A percentile compares a stretch with the other conserved stretches of the same genome.
phyloP scores from a whole-genome alignment of 2,888 invertebrate species.

The Halocaridina rubra region DNA sequence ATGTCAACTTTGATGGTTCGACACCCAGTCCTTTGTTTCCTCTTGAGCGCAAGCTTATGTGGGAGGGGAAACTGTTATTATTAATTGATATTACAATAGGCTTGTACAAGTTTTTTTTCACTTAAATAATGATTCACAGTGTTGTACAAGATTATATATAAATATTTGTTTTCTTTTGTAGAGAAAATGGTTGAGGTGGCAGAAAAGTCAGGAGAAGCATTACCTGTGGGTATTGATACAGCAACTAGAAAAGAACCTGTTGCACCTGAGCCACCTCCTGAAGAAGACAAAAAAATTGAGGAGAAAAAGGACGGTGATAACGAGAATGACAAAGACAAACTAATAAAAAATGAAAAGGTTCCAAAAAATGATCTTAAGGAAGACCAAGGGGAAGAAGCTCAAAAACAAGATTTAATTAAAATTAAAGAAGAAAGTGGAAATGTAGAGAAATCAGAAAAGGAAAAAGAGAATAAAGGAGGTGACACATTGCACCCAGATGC shows the following conservation, averaged over 20 bases:
- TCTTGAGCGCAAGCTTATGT: no score
- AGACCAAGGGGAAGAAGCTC: background rate
- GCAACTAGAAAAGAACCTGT: conserved; percentile 46
- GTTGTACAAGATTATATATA: no score
- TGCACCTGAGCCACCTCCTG: conserved; percentile 58
- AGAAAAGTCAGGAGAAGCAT: background rate
- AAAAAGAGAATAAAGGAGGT: background rate
- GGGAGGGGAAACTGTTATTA: no score
- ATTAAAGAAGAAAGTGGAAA: background rate
- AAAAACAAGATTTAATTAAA: background rate
- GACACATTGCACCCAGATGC: conserved; percentile 57
- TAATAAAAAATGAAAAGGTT: no score
- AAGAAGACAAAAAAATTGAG: background rate
- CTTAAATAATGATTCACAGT: no score
- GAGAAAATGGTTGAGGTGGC: background rate
- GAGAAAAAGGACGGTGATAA: background rate
- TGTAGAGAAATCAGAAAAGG: background rate
- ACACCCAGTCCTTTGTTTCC: no score
- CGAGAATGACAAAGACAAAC: background rate
- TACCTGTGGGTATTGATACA: background rate
- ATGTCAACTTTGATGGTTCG: no score
- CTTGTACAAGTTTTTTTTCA: no score
- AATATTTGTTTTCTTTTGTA: background rate
- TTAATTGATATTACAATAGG: no score
- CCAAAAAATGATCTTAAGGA: background rate